Conservation (phyloP, 2,113 vertebrate species). For the Fregata magnificens region DNA sequence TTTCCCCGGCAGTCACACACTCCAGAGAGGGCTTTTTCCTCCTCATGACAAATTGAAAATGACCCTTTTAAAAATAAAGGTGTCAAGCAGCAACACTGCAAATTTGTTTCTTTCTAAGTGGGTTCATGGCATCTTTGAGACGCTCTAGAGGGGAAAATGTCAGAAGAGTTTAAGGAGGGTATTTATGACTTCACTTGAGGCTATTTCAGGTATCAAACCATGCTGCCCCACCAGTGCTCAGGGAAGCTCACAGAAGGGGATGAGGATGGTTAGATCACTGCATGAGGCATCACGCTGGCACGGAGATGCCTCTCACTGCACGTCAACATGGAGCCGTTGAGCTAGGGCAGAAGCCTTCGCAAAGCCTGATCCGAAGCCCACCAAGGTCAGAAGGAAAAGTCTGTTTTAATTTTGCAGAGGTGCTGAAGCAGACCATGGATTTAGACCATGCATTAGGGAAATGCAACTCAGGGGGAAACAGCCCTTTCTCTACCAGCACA, state of each 20-base stretch:
- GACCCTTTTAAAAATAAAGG: neutral
- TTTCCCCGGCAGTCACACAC: neutral
- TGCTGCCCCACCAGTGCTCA: neutral
- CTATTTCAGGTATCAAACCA: neutral
- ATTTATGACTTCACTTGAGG: neutral
- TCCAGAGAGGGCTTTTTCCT: neutral
- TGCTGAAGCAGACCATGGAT: neutral
- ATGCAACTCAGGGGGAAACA: neutral
- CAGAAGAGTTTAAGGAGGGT: neutral
- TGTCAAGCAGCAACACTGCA: neutral
- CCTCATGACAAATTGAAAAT: neutral
- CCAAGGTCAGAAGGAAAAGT: neutral
- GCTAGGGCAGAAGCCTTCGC: neutral
- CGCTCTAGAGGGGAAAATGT: neutral
- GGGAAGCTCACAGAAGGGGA: neutral
- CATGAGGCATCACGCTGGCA: neutral
- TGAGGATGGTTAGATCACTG: neutral
- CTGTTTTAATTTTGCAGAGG: neutral
- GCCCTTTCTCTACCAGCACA: neutral
- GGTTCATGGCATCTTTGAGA: neutral
- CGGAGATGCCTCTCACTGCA: neutral
- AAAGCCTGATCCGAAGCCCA: neutral
- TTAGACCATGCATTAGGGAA: neutral
- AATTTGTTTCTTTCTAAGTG: neutral
- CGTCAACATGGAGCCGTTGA: fast-evolving